Evolutionary conservation across 2,888 invertebrate genomes (phyloP), one percentile per base, ranked within the genome.

Genomic region (Xestia c-nigrum): DNA sequence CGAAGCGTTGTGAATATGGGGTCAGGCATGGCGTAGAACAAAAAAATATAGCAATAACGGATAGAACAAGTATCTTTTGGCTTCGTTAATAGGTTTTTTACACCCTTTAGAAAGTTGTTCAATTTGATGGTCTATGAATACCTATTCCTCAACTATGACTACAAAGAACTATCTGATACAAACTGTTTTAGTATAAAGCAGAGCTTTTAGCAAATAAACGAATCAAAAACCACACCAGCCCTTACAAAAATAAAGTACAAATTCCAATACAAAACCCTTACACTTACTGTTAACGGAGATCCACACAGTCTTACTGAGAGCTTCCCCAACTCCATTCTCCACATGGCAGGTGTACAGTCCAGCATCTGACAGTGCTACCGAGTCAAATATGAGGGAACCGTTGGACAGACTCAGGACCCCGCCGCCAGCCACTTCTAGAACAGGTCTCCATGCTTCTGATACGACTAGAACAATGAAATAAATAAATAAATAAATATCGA

Each of bases 301-400:
- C 95, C 95, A 96, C 31, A 97, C 94, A 80, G 96, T 96, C 82
- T 96, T 97, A 84, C 96, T 97, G 0, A 97, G 90, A 0, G 97
- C 95, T 78, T 96, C 96, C 0, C 97, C 97, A 0, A 97, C 97
- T 0, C 97, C 97, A n/a, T 97, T 97, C 76, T 97, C 97, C 0
- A 97, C 96, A 47, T 96, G 96, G 16, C 97, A 97, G 0, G 96
- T 96, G 61, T 97, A 97, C 0, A 95, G 87, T 0, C 97, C 97
- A 46, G 96, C 97, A 70, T 97, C 97, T 0, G 95, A 95, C 0
- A 96, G 81, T 0, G 97, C 95, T 5, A 97, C 96, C 0, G 95
- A 93, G 80, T 96, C 96, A 76, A 96, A 96, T 82, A 96, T 95
- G 7, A 96, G 90, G 2, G 96, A 96, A 0, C 97, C 97, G 52